phyloP scores from a whole-genome alignment of 2,888 invertebrate species.

The Amiota minor region DNA sequence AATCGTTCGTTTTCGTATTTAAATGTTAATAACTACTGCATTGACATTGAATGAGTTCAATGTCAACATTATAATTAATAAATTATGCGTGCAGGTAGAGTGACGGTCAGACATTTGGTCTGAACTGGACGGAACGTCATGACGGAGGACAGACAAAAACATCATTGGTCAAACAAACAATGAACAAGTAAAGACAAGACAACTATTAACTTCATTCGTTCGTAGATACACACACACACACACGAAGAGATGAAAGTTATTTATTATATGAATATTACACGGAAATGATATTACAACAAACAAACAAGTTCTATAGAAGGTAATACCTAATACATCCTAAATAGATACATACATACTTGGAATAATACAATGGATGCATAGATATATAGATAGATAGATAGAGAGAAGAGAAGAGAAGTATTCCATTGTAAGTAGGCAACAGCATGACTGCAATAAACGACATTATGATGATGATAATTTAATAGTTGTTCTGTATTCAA shows the following conservation, averaged over 20 bases:
- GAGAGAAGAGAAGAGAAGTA: not conserved
- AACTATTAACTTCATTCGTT: not conserved
- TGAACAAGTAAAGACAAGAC: not conserved
- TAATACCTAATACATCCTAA: no score
- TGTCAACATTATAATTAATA: constrained; percentile 67
- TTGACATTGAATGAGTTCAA: constrained; percentile 71
- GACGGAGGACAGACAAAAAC: no score
- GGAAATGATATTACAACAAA: constrained; percentile 47
- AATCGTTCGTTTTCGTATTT: not conserved
- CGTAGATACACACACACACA: constrained; percentile 12
- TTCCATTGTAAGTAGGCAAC: not conserved
- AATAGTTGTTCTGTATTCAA: constrained; percentile 40
- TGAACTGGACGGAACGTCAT: not conserved
- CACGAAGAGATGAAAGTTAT: constrained; percentile 52
- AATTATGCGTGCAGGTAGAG: constrained; percentile 58
- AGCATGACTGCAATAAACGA: no score
- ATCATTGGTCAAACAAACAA: no score
- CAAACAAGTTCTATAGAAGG: not conserved
- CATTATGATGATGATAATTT: constrained; percentile 37
- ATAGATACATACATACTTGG: not conserved
- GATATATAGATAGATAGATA: not conserved
- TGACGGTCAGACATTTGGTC: not conserved
- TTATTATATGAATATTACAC: constrained; percentile 60
- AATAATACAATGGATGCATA: constrained; percentile 32
- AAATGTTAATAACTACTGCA: constrained; percentile 26